Conservation (phyloP, 2,113 vertebrate species). For the Electrona antarctica region DNA sequence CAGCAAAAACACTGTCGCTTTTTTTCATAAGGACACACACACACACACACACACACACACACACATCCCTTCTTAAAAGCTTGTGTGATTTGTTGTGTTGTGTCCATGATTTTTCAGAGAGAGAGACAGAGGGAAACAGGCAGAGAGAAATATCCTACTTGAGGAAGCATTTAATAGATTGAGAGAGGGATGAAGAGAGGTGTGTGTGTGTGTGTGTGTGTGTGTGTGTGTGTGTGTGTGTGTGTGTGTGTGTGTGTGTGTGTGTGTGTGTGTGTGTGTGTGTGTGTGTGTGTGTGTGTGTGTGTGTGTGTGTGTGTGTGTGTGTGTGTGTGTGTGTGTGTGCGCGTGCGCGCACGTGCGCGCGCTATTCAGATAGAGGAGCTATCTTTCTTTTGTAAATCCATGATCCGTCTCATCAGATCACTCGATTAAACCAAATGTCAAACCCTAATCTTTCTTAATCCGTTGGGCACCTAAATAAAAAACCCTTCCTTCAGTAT, state of each 20-base stretch:
- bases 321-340: too few species aligned
- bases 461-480: conserved; percentile 49
- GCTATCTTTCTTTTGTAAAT: conserved; percentile 45
- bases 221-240: too few species aligned
- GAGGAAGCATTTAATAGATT: conserved; percentile 45
- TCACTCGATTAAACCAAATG: conserved; percentile 65
- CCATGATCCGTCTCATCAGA: conserved; percentile 44
- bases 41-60: conserved; percentile 22
- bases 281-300: too few species aligned
- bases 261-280: too few species aligned
- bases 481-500: conserved; percentile 18
- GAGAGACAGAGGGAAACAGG: conserved; percentile 19
- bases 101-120: conserved; percentile 54
- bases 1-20: conserved; percentile 3
- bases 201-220: too few species aligned
- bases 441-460: conserved; percentile 49
- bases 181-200: too few species aligned
- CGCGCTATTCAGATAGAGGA: too few species aligned
- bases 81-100: conserved; percentile 70
- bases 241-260: too few species aligned
- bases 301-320: too few species aligned
- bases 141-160: neutral
- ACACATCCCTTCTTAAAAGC: conserved; percentile 67
- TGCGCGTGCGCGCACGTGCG: too few species aligned
- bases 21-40: neutral